Conservation (phyloP, 2,113 vertebrate species). For the Melanostigma gelatinosum region DNA sequence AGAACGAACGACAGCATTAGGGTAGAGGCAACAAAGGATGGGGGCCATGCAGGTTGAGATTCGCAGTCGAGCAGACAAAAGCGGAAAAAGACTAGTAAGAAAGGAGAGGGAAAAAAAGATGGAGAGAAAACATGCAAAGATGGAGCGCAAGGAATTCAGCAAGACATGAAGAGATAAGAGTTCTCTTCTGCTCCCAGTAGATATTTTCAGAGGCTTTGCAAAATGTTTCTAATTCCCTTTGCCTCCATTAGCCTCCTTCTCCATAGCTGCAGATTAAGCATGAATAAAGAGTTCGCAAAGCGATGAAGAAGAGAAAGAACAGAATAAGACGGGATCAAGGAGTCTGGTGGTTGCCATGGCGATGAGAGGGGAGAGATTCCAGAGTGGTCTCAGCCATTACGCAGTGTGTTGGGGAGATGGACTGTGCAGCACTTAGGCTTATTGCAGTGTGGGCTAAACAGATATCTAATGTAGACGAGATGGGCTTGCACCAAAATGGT, state of each 20-base stretch:
- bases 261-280: slow-evolving; percentile 56
- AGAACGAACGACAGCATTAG: slow-evolving; percentile 9
- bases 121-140: neutral
- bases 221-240: slow-evolving; percentile 51
- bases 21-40: slow-evolving; percentile 16
- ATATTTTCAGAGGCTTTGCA: slow-evolving; percentile 49
- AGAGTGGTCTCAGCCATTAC: slow-evolving; percentile 73
- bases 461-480: slow-evolving; percentile 71
- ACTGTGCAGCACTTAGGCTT: slow-evolving; percentile 73
- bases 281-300: slow-evolving; percentile 62
- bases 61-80: neutral
- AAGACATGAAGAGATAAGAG: slow-evolving; percentile 38
- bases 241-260: slow-evolving; percentile 43
- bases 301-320: slow-evolving; percentile 36
- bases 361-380: slow-evolving; percentile 66
- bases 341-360: slow-evolving; percentile 74
- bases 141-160: slow-evolving; percentile 26
- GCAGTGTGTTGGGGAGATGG: slow-evolving; percentile 66
- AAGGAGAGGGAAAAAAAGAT: slow-evolving; percentile 1
- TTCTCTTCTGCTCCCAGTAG: slow-evolving; percentile 28
- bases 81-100: neutral
- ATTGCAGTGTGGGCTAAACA: slow-evolving; percentile 73
- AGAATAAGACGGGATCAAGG: slow-evolving; percentile 34
- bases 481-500: slow-evolving; percentile 70
- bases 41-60: slow-evolving; percentile 15